Base-by-base conservation (phyloP, 2,888 invertebrate species). In the Crematogaster levior region DNA sequence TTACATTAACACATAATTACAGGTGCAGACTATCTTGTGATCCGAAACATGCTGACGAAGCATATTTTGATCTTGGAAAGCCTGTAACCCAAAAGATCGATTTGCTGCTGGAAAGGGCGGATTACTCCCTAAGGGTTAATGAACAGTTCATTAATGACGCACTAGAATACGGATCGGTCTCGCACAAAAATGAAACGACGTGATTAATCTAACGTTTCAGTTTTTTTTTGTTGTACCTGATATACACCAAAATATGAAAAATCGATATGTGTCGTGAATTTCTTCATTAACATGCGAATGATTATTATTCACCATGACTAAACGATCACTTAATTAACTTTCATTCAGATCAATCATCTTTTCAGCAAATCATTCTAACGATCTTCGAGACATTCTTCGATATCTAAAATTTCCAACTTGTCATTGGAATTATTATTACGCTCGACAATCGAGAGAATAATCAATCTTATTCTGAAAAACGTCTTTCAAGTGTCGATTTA, bases 51-150 rank as follows among this genome's bases (percentile, higher is more conserved):
- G 77, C 70, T 79, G 70, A 79, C 70, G 70, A 77, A 68, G 77
- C 70, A 70, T 43, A 79, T 56, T 79, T 79, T 56, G 77, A 79
- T 79, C 77, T 70, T 79, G 77, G 70, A 56, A 70, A 79, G 43
- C 56, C 65, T 66, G 21, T 77, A 3, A 43, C 30, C 51, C 24
- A 30, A n/a, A n/a, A 68, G 53, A 70, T 79, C 77, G 70, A 79
- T 79, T 79, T 79, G 53, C 43, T 30, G 70, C 56, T 56, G 40
- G 70, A 40, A 79, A 79, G 70, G 30, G 70, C 30, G 34, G 56
- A 70, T 79, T 79, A 79, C 24, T 79, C 77, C 70, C 77, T 79
- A 79, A 70, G 77, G 77, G 77, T 79, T 70, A 79, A 79, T 70
- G 77, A 79, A 79, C 70, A 53, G 43, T 79, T 68, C 77, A 56